These are phyloP conservation scores for Drosophila seclusa DNA, from an alignment of 2,888 invertebrate species.

Conservation along the genomic window DNA sequence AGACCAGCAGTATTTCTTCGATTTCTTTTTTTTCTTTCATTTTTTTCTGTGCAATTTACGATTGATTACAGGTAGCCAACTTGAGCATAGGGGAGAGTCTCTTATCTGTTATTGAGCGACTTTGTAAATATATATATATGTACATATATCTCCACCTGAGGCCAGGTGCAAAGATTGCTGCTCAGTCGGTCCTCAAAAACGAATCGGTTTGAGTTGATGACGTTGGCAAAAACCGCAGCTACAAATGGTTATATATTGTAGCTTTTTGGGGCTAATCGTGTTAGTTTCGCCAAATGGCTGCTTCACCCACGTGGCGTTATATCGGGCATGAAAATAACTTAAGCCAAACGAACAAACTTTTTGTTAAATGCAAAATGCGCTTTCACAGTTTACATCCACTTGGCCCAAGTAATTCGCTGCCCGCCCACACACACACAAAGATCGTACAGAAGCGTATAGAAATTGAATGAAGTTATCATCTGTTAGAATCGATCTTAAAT, in stretches of 20 bases:
- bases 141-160: not conserved
- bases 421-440: constrained; percentile 37
- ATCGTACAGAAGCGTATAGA: not conserved
- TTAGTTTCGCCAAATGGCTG: constrained; percentile 22
- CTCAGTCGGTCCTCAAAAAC: constrained; percentile 7
- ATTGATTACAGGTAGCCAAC: constrained; percentile 36
- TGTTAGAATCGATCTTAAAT: constrained; percentile 1
- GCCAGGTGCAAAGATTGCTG: constrained; percentile 19
- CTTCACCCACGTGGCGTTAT: constrained; percentile 70
- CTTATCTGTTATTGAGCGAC: constrained; percentile 24
- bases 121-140: not conserved
- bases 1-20: constrained; percentile 5
- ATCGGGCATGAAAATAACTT: constrained; percentile 84
- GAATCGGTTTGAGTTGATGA: constrained; percentile 47
- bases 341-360: constrained; percentile 86
- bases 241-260: not conserved
- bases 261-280: constrained; percentile 1
- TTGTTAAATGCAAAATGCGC: constrained; percentile 68
- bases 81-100: not conserved
- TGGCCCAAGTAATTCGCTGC: constrained; percentile 85
- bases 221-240: constrained; percentile 44
- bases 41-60: constrained; percentile 50
- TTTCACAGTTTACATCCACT: constrained; percentile 84
- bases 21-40: not conserved
- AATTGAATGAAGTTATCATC: not conserved